Base-by-base conservation (phyloP, 2,888 invertebrate genomes). In the Micropterix aruncella region DNA sequence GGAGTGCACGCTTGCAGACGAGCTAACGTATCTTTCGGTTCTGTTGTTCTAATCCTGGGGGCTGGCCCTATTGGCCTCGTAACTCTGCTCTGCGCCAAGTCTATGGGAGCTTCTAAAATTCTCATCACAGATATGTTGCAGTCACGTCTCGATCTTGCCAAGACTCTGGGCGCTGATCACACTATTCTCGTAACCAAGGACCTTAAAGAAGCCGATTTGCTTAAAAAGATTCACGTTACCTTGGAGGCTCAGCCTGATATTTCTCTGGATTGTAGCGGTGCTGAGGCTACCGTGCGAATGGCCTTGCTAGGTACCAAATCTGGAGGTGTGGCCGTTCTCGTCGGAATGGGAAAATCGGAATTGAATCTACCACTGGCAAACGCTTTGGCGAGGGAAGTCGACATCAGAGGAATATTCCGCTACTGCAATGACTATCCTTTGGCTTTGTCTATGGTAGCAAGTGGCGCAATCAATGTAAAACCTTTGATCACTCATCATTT, bases 1-100 rank as follows among this genome's bases (percentile, higher is more conserved):
- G 95, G 87, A 1, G 87, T 96, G 0, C 93, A 95, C 63, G 92
- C 93, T 18, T 95, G 94, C 57, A 77, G 79, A 51, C 78, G 92
- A 46, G 94, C 85, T 2, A 74, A 77, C 15, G 73, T 97, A 27
- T 68, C 67, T 4, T 66, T 88, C 2, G 88, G 83, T 1, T 74
- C 78, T 9, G 73, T 70, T 3, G 77, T 90, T 16, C 66, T 85
- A 2, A 75, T 92, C 49, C 63, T 86, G 37, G 91, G 91, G 9
- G 85, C 88, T 1, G 93, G 93, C 3, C 91, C 93, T 1, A 85
- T 94, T 48, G 93, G 93, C 19, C 70, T 92, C 15, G 81, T 93
- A 1, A 81, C 80, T 19, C 62, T 91, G 14, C 61, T 92, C 52
- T 73, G 80, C 0, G 91, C 92, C 1, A 80, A 80, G 59, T 82